These are phyloP conservation scores for Coreius guichenoti DNA, from an alignment of 2,797 vertebrate genomes.

Conservation along the genomic window DNA sequence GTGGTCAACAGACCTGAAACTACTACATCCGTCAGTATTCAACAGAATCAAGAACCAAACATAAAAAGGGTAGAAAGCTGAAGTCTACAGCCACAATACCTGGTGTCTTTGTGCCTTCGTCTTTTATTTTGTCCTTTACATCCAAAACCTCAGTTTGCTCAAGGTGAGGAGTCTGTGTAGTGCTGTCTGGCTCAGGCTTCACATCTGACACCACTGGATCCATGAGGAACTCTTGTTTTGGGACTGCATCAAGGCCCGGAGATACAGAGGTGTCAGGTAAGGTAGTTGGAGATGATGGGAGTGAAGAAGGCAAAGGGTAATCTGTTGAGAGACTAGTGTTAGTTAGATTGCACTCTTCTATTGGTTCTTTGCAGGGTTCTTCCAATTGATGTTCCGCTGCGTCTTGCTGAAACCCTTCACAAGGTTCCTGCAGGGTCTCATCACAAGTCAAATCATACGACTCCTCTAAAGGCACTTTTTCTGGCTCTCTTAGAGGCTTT, in stretches of 20 bases:
- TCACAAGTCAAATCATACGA: constrained; percentile 49
- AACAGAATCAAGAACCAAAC: constrained; percentile 3
- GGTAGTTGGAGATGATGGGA: constrained; percentile 55
- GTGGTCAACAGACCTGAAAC: not conserved
- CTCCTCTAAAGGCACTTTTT: constrained; percentile 56
- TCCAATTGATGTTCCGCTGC: constrained; percentile 62
- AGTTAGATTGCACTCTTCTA: constrained; percentile 53
- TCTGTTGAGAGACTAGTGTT: constrained; percentile 53
- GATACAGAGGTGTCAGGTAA: constrained; percentile 48
- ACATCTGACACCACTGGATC: constrained; percentile 67
- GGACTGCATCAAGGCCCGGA: constrained; percentile 26
- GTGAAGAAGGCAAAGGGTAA: constrained; percentile 52
- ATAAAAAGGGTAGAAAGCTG: not conserved
- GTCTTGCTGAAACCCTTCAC: constrained; percentile 49
- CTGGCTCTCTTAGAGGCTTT: constrained; percentile 48
- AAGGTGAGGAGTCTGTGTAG: constrained; percentile 74
- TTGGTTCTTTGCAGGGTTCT: constrained; percentile 54
- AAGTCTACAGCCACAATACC: constrained; percentile 64
- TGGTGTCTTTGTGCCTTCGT: constrained; percentile 72
- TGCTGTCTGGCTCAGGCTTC: constrained; percentile 78
- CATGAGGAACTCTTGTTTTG: constrained; percentile 59
- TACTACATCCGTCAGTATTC: not conserved
- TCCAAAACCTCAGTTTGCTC: constrained; percentile 71
- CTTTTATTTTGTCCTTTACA: constrained; percentile 77
- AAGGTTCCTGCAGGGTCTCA: constrained; percentile 50